These are phyloP conservation scores for Protosalanx chinensis DNA, from an alignment of 2,797 vertebrate species.

Conservation along the genomic window DNA sequence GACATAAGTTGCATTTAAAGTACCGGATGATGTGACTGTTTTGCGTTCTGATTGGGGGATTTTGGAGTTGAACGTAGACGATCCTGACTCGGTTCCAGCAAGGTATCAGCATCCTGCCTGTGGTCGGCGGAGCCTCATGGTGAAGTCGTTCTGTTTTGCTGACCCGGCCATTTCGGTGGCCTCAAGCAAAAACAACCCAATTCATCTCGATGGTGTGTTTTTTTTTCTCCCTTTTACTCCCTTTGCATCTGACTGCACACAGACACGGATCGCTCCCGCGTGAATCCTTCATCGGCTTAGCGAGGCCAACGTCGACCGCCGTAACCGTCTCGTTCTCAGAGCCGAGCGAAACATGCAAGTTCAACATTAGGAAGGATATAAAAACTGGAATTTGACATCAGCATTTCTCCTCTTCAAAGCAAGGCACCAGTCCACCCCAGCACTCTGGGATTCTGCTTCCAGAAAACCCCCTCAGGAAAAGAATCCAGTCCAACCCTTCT, in stretches of 20 bases:
- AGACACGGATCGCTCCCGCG: slow-evolving; percentile 25
- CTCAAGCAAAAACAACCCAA: slow-evolving; percentile 19
- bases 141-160: slow-evolving; percentile 12
- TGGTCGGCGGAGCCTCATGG: too few relatives aligned
- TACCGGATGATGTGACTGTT: background rate
- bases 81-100: too few relatives aligned
- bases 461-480: background rate
- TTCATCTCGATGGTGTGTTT: slow-evolving; percentile 32
- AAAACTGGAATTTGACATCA: slow-evolving; percentile 2
- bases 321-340: too few relatives aligned
- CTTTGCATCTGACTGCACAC: slow-evolving; percentile 20
- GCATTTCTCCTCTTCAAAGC: background rate
- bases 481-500: slow-evolving; percentile 1
- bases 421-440: background rate
- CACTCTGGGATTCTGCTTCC: slow-evolving; percentile 8
- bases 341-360: background rate
- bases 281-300: slow-evolving; percentile 9
- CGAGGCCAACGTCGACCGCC: background rate
- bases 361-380: slow-evolving; percentile 6
- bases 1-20: slow-evolving; percentile 8
- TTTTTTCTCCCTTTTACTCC: too few relatives aligned
- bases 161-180: slow-evolving; percentile 36
- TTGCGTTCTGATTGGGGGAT: background rate
- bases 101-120: too few relatives aligned
- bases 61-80: too few relatives aligned